Conservation (phyloP, 64 coral and sea anemone species). For the Porites lutea region DNA sequence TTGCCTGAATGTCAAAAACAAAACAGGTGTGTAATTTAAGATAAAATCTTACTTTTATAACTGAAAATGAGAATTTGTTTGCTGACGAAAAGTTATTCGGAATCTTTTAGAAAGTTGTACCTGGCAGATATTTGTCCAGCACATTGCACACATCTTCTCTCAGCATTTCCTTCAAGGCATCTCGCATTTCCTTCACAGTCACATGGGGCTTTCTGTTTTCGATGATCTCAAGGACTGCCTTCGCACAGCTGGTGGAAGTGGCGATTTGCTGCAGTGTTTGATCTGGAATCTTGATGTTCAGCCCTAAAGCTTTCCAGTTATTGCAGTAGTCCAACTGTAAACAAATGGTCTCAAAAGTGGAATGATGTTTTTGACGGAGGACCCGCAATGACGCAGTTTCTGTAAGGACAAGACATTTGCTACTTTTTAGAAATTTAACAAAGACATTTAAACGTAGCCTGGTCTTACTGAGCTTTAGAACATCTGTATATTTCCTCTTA, state of each 20-base stretch:
- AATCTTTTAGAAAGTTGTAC: neutral
- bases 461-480: too few species aligned
- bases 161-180: neutral
- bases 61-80: too few species aligned
- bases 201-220: conserved; percentile 17
- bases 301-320: neutral
- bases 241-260: neutral
- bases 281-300: neutral
- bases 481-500: too few species aligned
- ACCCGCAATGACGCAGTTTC: neutral
- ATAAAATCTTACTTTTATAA: too few species aligned
- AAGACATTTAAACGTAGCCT: neutral
- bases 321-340: conserved; percentile 12
- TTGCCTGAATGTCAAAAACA: too few species aligned
- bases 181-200: conserved; percentile 29
- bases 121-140: conserved; percentile 19
- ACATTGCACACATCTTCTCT: conserved; percentile 26
- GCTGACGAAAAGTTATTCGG: too few species aligned
- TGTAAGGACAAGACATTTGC: neutral
- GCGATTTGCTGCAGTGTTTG: neutral
- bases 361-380: neutral
- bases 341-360: conserved; percentile 39
- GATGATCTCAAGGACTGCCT: conserved; percentile 22
- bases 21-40: too few species aligned
- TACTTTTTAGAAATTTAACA: too few species aligned